Evolutionary conservation across 2,888 invertebrate species (phyloP).

Genomic region (Iselma pallidipennis): DNA sequence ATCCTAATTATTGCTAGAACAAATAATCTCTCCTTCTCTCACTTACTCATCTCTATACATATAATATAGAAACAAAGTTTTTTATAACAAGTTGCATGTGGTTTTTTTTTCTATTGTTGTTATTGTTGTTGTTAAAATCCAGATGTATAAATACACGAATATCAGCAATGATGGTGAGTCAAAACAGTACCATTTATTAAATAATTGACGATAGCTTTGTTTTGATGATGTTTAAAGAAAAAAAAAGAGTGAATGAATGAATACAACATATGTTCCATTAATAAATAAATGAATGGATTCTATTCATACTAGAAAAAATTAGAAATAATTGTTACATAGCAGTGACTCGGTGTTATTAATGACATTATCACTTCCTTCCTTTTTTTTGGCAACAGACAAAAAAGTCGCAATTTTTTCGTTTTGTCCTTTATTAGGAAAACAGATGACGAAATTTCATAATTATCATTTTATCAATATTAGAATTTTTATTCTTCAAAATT

Average conservation of each 20-base stretch:
- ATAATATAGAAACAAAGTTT: too few species aligned
- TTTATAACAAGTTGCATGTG: too few species aligned
- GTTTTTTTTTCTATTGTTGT: neutral
- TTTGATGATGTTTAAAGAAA: neutral
- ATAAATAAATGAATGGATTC: neutral
- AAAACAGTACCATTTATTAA: too few species aligned
- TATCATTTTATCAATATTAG: too few species aligned
- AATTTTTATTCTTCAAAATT: too few species aligned
- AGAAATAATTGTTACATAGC: too few species aligned
- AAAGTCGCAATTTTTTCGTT: neutral
- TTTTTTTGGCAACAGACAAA: neutral
- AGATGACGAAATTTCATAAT: neutral
- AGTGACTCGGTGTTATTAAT: neutral
- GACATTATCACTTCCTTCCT: neutral
- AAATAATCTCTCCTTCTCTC: neutral
- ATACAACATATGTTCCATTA: too few species aligned
- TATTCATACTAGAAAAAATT: neutral
- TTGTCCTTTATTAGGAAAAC: too few species aligned
- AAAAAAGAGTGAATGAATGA: neutral
- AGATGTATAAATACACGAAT: too few species aligned
- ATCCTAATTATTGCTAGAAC: constrained; percentile 13
- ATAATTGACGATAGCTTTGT: neutral
- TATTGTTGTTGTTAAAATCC: neutral
- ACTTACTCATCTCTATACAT: neutral
- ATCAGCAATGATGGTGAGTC: too few species aligned